Evolutionary conservation across 2,888 invertebrate species (phyloP), one percentile per base, ranked within the genome.

Genomic region (Pasiphila rectangulata): DNA sequence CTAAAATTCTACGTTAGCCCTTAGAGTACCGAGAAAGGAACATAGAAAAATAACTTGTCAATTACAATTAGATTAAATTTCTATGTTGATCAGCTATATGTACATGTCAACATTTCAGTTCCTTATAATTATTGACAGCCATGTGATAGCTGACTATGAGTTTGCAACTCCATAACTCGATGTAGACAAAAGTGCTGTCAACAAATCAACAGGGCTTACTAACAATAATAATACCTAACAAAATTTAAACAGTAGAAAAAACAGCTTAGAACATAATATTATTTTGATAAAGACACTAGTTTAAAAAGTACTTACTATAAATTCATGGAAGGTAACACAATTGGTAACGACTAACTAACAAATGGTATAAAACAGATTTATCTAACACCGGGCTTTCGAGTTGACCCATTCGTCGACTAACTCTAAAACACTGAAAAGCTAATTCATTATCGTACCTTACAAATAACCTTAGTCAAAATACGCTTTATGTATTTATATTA

Each of bases 121-220:
- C 72, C 88, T 88, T 88, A 88, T 77, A 83, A 83, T 83, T 88
- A 88, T 77, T 88, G 88, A 88, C 88, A 88, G 88, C 88, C 88
- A 88, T 88, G 78, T 88, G 88, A 88, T 87, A 88, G 88, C 88
- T 88, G 86, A 88, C 88, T 83, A 83, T 88, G 88, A 83, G 88
- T 72, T 73, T 67, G 44, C 71, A 79, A 79, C 79, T 71, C 79
- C 74, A 68, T 65, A 61, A 79, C 82, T 60, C 83, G 80, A 78
- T 76, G 83, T 71, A 81, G 84, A 87, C 69, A 87, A 87, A 86
- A 68, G 61, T 73, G 79, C 61, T 74, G 63, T 65, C 57, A 51
- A 59, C 50, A 40, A 54, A 65, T 52, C 44, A 50, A 53, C 51
- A 55, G 52, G 53, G 47, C 59, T 53, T 50, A 54, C 47, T 5